Evolutionary conservation across 2,888 invertebrate species (phyloP), one percentile per base, ranked within the genome.

Genomic region (Polymixis flavicincta): DNA sequence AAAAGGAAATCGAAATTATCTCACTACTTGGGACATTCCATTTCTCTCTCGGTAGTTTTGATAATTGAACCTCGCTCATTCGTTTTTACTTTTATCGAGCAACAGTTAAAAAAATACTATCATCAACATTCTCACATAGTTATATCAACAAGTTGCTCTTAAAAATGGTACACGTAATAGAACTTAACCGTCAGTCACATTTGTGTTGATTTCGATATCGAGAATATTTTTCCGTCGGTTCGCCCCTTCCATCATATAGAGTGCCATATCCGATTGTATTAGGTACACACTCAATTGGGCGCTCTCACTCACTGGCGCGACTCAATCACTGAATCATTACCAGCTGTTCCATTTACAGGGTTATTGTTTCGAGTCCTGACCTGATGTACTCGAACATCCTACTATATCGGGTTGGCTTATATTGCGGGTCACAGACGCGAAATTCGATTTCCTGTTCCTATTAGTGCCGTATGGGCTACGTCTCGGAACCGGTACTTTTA

Each of bases 1-100:
- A 95, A 95, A 95, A 95, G 95, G 95, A 96, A 96, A 96, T 95
- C 96, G 95, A 96, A 96, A 96, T 95, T 94, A 93, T 94, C 93
- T 94, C 92, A 94, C 92, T 92, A 92, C 93, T 93, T 93, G 93
- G 92, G 90, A 93, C 95, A 95, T 95, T 95, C 94, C 94, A 94
- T 95, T 96, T 95, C 95, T 94, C 95, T 94, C 93, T 93, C 93
- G 90, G 91, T 92, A 93, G 92, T 94, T 95, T 94, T 93, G 92
- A 93, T 95, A 94, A 95, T 95, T 93, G 94, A 92, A 91, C 90
- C 86, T 82, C 89, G 85, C 84, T 88, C 89, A 88, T 88, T 87
- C 89, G 92, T 90, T 93, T 93, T 94, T 93, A 93, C 92, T 93
- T 94, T 93, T 94, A 92, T 92, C 89, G 87, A 84, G 87, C 87